Conservation (phyloP, 2,113 vertebrate genomes). For the Burhinus oedicnemus region DNA sequence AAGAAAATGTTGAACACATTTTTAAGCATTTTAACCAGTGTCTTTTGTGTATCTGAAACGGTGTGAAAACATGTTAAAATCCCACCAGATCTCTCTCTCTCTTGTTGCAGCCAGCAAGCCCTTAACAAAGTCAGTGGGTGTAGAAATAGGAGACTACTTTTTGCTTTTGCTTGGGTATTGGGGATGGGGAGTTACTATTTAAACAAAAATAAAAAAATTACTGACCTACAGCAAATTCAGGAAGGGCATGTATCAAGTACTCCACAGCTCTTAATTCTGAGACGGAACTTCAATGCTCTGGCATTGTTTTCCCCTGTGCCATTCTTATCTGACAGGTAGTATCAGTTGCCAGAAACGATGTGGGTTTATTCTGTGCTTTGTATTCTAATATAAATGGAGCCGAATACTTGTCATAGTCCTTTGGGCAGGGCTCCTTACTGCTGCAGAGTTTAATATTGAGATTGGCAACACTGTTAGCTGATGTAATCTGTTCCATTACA, state of each 20-base stretch:
- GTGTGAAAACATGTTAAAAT: background rate
- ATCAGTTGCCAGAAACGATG: slow-evolving; percentile 50
- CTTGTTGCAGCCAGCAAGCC: background rate
- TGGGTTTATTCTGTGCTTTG: slow-evolving; percentile 44
- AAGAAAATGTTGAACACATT: background rate
- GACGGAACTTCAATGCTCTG: slow-evolving; percentile 15
- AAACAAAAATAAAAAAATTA: background rate
- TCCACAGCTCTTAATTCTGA: background rate
- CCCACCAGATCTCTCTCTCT: background rate
- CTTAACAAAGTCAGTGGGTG: background rate
- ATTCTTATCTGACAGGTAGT: slow-evolving; percentile 58
- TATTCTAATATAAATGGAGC: slow-evolving; percentile 48
- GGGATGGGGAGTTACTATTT: background rate
- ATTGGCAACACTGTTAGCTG: slow-evolving; percentile 51
- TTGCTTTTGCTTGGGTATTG: background rate
- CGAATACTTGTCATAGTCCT: slow-evolving; percentile 63
- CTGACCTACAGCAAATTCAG: background rate
- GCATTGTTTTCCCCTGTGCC: slow-evolving; percentile 32
- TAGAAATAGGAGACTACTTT: background rate
- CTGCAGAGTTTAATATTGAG: slow-evolving; percentile 57
- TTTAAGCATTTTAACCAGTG: background rate
- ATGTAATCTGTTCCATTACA: slow-evolving; percentile 61
- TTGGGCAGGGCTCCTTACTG: slow-evolving; percentile 52
- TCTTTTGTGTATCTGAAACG: background rate
- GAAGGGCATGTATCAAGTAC: background rate